phyloP scores from a whole-genome alignment of 2,113 vertebrate species.

The Aptenodytes forsteri region DNA sequence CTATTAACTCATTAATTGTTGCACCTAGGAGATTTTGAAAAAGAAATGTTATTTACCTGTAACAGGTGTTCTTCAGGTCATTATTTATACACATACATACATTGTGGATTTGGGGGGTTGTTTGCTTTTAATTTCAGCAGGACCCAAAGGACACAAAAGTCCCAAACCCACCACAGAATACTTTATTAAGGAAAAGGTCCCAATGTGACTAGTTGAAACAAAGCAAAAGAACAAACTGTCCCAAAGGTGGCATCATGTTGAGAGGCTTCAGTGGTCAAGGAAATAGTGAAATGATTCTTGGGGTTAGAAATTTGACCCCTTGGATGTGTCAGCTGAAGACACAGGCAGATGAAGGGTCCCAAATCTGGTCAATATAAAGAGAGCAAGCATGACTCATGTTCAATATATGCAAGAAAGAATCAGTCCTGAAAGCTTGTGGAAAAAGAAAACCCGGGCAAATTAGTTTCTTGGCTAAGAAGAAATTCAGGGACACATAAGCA shows the following conservation, averaged over 20 bases:
- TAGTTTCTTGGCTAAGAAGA: neutral
- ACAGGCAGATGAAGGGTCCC: neutral
- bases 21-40: neutral
- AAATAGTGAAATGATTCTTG: neutral
- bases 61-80: neutral
- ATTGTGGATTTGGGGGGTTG: neutral
- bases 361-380: neutral
- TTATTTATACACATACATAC: neutral
- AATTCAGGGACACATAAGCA: neutral
- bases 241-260: neutral
- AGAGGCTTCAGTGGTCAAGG: neutral
- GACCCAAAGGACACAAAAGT: neutral
- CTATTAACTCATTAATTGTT: neutral
- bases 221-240: neutral
- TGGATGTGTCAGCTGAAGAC: neutral
- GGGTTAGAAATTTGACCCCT: neutral
- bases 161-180: neutral
- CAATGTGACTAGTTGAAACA: neutral
- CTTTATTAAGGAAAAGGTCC: neutral
- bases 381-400: neutral
- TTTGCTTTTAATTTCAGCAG: neutral
- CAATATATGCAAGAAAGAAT: neutral
- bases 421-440: neutral
- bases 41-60: neutral
- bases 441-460: neutral